phyloP scores from a whole-genome alignment of 2,888 invertebrate species.

The Subacronicta megacephala region DNA sequence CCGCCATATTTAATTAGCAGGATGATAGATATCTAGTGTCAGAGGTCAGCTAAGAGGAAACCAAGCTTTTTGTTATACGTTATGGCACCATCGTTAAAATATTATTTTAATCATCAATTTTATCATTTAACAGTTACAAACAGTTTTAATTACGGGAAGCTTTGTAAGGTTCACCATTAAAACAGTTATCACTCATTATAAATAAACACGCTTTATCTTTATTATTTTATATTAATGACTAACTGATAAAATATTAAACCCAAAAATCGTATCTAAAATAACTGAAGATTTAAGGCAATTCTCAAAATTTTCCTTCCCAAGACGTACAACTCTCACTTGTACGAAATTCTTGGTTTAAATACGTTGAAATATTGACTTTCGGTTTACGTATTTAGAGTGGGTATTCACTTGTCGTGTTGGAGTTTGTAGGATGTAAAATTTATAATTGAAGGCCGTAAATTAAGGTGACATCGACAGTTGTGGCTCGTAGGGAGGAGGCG shows the following conservation, averaged over 20 bases:
- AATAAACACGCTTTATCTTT: constrained; percentile 70
- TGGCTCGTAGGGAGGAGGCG: constrained; percentile 74
- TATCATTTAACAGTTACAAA: constrained; percentile 76
- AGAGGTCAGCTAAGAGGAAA: constrained; percentile 82
- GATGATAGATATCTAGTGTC: constrained; percentile 80
- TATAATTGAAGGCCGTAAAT: constrained; percentile 90
- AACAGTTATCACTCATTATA: constrained; percentile 71
- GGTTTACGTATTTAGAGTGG: constrained; percentile 41
- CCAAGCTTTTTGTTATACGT: constrained; percentile 56
- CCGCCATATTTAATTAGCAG: constrained; percentile 73
- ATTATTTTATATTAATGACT: constrained; percentile 60
- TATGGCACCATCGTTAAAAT: constrained; percentile 70
- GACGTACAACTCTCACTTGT: too few relatives aligned
- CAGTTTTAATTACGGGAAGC: constrained; percentile 84
- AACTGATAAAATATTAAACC: constrained; percentile 49
- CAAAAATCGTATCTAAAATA: constrained; percentile 29
- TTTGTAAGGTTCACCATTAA: constrained; percentile 72
- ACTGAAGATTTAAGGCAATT: constrained; percentile 55
- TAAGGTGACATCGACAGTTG: constrained; percentile 90
- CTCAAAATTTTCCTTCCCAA: constrained; percentile 52
- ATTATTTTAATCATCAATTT: constrained; percentile 74
- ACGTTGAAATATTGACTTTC: constrained; percentile 36
- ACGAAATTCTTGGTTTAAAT: constrained; percentile 12
- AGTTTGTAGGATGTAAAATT: constrained; percentile 79
- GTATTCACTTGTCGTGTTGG: constrained; percentile 33